Conservation (phyloP, 2,888 invertebrate species). For the Philhelius pedissequus region DNA sequence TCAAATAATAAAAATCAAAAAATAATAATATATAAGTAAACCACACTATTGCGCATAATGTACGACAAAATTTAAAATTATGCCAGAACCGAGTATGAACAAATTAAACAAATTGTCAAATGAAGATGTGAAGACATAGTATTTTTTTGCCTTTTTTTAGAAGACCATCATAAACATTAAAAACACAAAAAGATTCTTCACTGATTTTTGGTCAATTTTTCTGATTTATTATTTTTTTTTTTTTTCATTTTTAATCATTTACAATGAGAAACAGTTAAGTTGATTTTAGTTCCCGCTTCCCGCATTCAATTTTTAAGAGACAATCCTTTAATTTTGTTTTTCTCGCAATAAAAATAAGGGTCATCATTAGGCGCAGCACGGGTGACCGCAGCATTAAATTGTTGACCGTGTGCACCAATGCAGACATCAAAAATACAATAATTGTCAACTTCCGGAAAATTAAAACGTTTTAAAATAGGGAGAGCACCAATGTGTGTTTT, state of each 20-base stretch:
- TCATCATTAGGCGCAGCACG: not conserved
- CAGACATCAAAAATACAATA: constrained; percentile 51
- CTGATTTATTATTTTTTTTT: constrained; percentile 20
- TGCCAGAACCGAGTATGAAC: not conserved
- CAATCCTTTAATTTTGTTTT: constrained; percentile 22
- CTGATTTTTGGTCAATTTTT: constrained; percentile 35
- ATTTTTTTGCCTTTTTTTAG: not conserved
- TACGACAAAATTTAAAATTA: not conserved
- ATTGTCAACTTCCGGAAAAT: constrained; percentile 66
- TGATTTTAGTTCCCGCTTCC: constrained; percentile 33
- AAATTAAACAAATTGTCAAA: constrained; percentile 31
- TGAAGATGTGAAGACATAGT: not conserved
- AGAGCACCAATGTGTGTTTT: not conserved
- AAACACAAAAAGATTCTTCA: not conserved
- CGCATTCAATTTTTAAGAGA: constrained; percentile 12
- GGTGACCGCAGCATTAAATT: constrained; percentile 31
- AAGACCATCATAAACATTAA: not conserved
- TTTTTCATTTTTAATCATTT: constrained; percentile 41
- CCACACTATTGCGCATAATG: not conserved
- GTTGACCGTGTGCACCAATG: constrained; percentile 46
- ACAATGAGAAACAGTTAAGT: not conserved
- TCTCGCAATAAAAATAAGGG: constrained; percentile 7
- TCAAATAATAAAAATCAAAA: no score
- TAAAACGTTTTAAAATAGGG: constrained; percentile 55
- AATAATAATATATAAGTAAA: no score